Percentiles rank a stretch among this genome's conserved stretches.
Conservation (phyloP, 2,888 invertebrate genomes). For the Pedicia rivosa region DNA sequence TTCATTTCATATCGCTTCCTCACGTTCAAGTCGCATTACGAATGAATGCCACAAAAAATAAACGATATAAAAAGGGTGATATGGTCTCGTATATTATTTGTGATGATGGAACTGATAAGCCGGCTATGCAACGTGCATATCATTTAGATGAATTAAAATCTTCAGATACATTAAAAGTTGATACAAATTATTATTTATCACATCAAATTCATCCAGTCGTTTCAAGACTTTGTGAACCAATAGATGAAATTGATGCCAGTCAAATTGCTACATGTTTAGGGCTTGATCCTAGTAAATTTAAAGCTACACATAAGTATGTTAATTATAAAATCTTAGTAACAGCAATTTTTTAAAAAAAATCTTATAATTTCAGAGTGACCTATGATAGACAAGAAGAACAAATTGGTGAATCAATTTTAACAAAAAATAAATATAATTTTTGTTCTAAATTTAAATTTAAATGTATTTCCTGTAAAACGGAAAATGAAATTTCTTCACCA, state of each 20-base stretch:
- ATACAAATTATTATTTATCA: constrained; percentile 79
- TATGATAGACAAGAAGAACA: constrained; percentile 31
- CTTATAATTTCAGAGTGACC: constrained; percentile 16
- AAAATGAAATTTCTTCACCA: constrained; percentile 36
- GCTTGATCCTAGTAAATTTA: constrained; percentile 36
- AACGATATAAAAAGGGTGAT: constrained; percentile 81
- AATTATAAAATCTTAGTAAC: not conserved
- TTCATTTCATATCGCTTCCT: constrained; percentile 63
- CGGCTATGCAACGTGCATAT: constrained; percentile 84
- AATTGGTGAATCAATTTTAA: constrained; percentile 26
- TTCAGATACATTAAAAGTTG: constrained; percentile 51
- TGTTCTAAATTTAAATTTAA: constrained; percentile 50
- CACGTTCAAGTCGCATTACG: constrained; percentile 86
- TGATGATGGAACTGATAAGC: constrained; percentile 63
- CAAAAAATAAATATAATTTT: constrained; percentile 36
- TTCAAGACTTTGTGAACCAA: constrained; percentile 85
- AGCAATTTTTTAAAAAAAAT: not conserved
- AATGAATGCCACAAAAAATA: constrained; percentile 63
- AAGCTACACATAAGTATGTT: constrained; percentile 26
- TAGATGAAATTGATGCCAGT: constrained; percentile 83
- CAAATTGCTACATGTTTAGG: constrained; percentile 84
- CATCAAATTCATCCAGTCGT: constrained; percentile 96
- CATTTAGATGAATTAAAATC: constrained; percentile 80
- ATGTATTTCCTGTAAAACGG: constrained; percentile 41
- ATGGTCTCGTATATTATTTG: constrained; percentile 94